Percentiles rank a stretch among this genome's conserved stretches.
phyloP scores from a whole-genome alignment of 2,113 vertebrate species.

The Pterocles gutturalis region DNA sequence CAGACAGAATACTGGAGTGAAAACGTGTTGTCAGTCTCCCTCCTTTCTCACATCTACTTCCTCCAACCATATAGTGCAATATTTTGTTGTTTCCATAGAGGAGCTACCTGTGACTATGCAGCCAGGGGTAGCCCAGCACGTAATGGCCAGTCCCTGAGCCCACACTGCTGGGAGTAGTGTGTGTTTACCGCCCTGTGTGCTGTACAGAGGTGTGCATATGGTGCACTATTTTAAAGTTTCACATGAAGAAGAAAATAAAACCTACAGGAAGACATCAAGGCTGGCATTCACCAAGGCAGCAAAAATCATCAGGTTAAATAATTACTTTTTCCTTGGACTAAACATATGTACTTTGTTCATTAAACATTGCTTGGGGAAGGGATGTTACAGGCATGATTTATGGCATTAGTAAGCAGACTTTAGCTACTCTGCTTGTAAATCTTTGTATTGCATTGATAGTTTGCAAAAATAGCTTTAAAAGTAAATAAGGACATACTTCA shows the following conservation, averaged over 20 bases:
- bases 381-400: background rate
- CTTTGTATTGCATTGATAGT: background rate
- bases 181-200: background rate
- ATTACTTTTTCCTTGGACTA: background rate
- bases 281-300: background rate
- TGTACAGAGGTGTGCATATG: background rate
- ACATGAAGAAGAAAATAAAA: background rate
- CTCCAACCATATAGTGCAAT: background rate
- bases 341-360: background rate
- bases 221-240: background rate
- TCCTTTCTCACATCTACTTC: background rate
- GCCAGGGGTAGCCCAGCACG: background rate
- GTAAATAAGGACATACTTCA: background rate
- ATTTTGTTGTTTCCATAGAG: background rate
- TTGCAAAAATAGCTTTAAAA: conserved; percentile 1
- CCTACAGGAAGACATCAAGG: background rate
- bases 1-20: background rate
- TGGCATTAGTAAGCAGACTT: background rate
- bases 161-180: background rate
- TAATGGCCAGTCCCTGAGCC: background rate
- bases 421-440: background rate
- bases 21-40: background rate
- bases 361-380: background rate
- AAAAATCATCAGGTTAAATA: background rate
- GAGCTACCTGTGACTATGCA: background rate